phyloP scores from a whole-genome alignment of 2,888 invertebrate species.

The Argynnis bischoffii region DNA sequence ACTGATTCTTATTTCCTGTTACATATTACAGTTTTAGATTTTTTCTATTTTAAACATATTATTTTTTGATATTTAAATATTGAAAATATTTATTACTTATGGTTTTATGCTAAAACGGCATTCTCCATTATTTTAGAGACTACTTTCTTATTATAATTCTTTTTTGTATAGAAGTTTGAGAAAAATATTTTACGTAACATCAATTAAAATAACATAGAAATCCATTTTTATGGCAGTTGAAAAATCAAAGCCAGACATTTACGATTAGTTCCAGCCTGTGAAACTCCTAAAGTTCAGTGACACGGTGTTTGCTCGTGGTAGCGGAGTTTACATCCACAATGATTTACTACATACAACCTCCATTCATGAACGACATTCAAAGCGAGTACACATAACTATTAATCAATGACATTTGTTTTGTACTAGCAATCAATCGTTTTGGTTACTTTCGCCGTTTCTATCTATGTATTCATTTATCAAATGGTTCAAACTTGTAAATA shows the following conservation, averaged over 20 bases:
- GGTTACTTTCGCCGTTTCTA: slow-evolving; percentile 38
- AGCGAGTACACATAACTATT: slow-evolving; percentile 46
- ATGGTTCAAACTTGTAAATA: slow-evolving; percentile 1
- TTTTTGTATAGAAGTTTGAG: no score
- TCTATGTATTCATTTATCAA: slow-evolving; percentile 38
- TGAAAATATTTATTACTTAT: no score
- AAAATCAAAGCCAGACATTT: slow-evolving; percentile 24
- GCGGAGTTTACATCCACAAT: slow-evolving; percentile 43
- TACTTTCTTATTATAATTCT: no score
- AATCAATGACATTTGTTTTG: slow-evolving; percentile 59
- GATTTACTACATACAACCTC: slow-evolving; percentile 56
- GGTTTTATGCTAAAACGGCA: no score
- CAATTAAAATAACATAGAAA: no score
- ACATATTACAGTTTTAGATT: no score
- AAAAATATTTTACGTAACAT: no score
- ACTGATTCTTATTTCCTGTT: no score
- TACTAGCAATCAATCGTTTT: slow-evolving; percentile 48
- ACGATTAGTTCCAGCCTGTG: slow-evolving; percentile 31
- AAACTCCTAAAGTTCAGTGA: slow-evolving; percentile 35
- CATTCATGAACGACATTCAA: slow-evolving; percentile 57
- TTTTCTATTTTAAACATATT: no score
- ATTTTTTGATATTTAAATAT: no score
- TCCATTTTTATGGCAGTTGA: no score
- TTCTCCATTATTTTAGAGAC: no score
- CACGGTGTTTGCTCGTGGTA: slow-evolving; percentile 32